Evolutionary conservation across 2,797 vertebrate species (phyloP).

Genomic region (Erethizon dorsatum): DNA sequence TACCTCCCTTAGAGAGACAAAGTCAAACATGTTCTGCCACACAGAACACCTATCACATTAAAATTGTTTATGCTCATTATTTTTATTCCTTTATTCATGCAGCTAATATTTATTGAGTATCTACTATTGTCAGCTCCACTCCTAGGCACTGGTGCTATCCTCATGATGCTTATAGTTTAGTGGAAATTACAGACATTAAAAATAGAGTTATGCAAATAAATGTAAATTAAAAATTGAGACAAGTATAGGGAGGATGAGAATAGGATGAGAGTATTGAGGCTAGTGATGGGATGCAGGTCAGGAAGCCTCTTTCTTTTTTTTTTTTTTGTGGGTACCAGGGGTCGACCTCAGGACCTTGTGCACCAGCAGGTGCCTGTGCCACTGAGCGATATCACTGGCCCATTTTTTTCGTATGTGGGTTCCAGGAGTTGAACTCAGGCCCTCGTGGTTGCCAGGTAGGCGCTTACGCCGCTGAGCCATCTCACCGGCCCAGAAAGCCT

Average conservation of each 20-base stretch:
- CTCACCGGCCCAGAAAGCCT: no score
- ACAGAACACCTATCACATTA: not conserved
- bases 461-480: no score
- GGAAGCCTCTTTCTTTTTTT: not conserved
- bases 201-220: not conserved
- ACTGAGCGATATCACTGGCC: no score
- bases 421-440: no score
- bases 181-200: not conserved
- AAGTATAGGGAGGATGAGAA: not conserved
- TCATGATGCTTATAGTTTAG: not conserved
- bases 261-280: not conserved
- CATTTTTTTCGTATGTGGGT: no score
- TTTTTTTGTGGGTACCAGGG: no score
- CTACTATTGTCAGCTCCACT: not conserved
- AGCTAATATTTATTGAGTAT: not conserved
- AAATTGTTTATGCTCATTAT: not conserved
- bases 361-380: no score
- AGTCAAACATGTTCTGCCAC: not conserved
- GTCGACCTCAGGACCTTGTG: no score
- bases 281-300: not conserved
- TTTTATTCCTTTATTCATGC: conserved; percentile 12
- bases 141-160: not conserved
- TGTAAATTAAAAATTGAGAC: conserved; percentile 5
- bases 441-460: no score
- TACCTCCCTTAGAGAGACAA: not conserved